phyloP scores from a whole-genome alignment of 2,113 vertebrate genomes.

The Ifrita kowaldi region DNA sequence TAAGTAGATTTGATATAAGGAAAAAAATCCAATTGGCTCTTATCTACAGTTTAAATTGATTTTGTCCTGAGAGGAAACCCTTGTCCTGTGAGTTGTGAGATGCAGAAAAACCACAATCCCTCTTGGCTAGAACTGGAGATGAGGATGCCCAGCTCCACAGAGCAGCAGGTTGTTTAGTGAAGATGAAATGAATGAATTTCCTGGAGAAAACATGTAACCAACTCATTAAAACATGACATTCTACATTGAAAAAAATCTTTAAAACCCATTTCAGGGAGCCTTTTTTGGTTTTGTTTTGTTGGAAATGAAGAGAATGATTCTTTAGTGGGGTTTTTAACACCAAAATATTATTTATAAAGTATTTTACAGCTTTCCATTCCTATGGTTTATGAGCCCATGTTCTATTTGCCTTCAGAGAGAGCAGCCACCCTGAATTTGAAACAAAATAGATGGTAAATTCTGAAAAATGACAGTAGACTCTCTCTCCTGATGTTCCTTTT shows the following conservation, averaged over 20 bases:
- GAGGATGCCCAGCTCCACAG: neutral
- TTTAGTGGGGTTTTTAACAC: neutral
- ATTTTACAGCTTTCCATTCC: neutral
- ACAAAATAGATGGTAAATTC: neutral
- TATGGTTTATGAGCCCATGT: neutral
- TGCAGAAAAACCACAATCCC: neutral
- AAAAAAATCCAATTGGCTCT: neutral
- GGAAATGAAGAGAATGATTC: neutral
- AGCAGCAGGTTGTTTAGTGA: neutral
- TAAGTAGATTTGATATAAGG: neutral
- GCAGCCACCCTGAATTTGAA: neutral
- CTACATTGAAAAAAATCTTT: neutral
- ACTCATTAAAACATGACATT: neutral
- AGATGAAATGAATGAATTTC: neutral
- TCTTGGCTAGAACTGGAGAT: neutral
- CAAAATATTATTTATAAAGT: neutral
- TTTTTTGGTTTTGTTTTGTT: neutral
- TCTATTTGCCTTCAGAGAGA: neutral
- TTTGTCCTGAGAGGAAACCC: neutral
- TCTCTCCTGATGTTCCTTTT: neutral
- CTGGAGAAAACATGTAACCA: neutral
- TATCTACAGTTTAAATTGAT: neutral
- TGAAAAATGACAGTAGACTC: neutral
- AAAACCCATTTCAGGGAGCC: fast-evolving
- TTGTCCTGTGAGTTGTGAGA: neutral